Base-by-base conservation (phyloP, 2,888 invertebrate genomes). In the Rhamnusium bicolor region DNA sequence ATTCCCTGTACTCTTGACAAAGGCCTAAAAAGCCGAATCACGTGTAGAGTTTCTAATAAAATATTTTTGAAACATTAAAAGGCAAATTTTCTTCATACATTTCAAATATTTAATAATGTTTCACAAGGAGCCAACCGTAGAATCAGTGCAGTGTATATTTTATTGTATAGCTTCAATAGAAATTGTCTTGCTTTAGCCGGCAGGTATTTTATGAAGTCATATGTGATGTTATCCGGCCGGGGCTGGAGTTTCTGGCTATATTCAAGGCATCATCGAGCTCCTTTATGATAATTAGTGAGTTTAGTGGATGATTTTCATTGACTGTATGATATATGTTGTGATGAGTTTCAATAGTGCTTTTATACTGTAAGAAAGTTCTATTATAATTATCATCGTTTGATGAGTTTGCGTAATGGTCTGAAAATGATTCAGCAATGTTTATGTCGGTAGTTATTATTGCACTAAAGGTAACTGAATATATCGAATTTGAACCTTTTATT, bases 231-330 rank as follows among this genome's bases (percentile, higher is more conserved):
- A 10, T 60, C 58, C 47, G 60, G 14, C 70, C 54, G 16, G 70
- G 16, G 14, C 21, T 63, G 0, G 60, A 58, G n/a, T 60, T 12
- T 6, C 47, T 12, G 10, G 60, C 27, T n/a, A 12, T 29, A 8
- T 21, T 18, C n/a, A 70, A n/a, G 19, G 27, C 47, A 14, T 69
- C 29, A 16, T 69, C 40, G 16, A 54, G 46, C 29, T 69, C 69
- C 18, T 14, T 10, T 32, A 2, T 18, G 12, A 51, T 61, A 21
- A 61, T n/a, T 16, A 29, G 49, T 16, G 61, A 18, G 16, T 69
- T 68, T 46, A 68, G 14, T 7, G 58, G 32, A 49, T n/a, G 32
- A 7, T 32, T 32, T 32, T 32, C 32, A 32, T 32, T 32, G 8
- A 8, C 32, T 5, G 32, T 32, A 8, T 32, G 6, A 32, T 32